Percentiles rank a stretch among this genome's conserved stretches.
Conservation (phyloP, 2,113 vertebrate genomes). For the Okapia johnstoni region DNA sequence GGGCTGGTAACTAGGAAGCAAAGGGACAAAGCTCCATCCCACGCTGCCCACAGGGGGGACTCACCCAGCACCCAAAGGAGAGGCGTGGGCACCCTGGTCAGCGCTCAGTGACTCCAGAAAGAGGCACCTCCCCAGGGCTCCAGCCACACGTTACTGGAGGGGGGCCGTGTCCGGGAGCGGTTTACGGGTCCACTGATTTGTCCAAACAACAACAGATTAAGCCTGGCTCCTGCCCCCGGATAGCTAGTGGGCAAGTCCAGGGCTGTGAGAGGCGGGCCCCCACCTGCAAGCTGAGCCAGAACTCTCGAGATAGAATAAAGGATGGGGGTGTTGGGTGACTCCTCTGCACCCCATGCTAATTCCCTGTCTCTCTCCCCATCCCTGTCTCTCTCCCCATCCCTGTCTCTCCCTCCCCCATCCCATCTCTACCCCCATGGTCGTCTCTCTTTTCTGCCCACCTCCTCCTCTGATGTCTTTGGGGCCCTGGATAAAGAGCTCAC, state of each 20-base stretch:
- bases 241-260: fast-evolving
- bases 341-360: fast-evolving
- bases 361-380: neutral
- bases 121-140: fast-evolving
- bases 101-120: fast-evolving
- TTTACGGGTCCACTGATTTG: neutral
- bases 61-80: fast-evolving
- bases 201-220: neutral
- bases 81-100: fast-evolving
- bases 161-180: no score
- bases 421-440: no score
- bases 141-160: fast-evolving
- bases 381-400: no score
- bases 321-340: neutral
- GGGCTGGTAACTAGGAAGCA: neutral
- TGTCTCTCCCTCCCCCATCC: no score
- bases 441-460: neutral
- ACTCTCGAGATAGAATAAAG: neutral
- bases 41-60: neutral
- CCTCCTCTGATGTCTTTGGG: neutral
- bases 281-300: neutral
- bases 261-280: neutral
- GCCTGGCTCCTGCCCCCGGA: neutral
- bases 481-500: neutral
- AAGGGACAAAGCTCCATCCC: neutral